A percentile compares a stretch with the other conserved stretches of the same genome.
Evolutionary conservation across 2,888 invertebrate species (phyloP).

Genomic region (Andrena minutula): DNA sequence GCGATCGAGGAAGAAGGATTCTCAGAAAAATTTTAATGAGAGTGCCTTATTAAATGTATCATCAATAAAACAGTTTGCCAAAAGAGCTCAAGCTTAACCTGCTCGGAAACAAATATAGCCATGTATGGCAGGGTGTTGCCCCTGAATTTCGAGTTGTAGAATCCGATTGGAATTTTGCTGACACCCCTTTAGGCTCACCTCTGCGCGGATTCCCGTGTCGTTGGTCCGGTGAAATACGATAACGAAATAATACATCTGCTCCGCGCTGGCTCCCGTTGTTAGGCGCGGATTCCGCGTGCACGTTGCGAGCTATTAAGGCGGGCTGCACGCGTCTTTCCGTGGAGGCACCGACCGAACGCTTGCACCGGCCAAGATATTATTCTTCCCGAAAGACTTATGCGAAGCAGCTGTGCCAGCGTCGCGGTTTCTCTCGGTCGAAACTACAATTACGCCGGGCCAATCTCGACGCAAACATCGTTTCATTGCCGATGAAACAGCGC

Average conservation of each 20-base stretch:
- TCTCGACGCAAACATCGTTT: conserved; percentile 69
- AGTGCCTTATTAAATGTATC: conserved; percentile 66
- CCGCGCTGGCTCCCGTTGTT: conserved; percentile 36
- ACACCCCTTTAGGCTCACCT: not conserved
- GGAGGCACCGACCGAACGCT: conserved; percentile 66
- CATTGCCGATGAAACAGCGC: conserved; percentile 54
- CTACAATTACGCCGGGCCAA: conserved; percentile 63
- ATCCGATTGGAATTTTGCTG: not conserved
- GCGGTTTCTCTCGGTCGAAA: conserved; percentile 45
- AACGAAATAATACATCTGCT: conserved; percentile 4
- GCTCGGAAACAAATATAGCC: too few species aligned
- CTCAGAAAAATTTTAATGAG: conserved; percentile 78
- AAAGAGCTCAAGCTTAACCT: too few species aligned
- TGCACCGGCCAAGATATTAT: conserved; percentile 78
- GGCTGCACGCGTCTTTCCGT: conserved; percentile 56
- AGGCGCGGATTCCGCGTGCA: conserved; percentile 21
- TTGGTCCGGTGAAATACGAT: conserved; percentile 17
- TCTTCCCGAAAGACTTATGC: conserved; percentile 80
- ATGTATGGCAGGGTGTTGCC: too few species aligned
- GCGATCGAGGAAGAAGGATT: too few species aligned
- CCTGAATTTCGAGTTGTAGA: too few species aligned
- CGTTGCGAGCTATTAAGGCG: conserved; percentile 59
- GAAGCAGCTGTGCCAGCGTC: conserved; percentile 77
- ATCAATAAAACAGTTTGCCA: too few species aligned
- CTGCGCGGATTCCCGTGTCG: not conserved